phyloP scores from a whole-genome alignment of 2,888 invertebrate species.

The Apodemia mormo region DNA sequence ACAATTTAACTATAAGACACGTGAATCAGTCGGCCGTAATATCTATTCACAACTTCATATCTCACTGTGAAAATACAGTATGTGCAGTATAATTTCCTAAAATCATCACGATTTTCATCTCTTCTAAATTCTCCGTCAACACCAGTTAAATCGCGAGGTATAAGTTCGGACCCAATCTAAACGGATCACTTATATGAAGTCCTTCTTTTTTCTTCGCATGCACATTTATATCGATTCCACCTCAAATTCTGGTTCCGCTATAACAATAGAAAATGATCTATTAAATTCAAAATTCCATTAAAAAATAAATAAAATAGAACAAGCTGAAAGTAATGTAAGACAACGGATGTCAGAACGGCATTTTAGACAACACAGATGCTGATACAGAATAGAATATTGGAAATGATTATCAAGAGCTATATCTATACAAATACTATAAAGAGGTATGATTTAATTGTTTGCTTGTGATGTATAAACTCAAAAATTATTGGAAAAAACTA shows the following conservation, averaged over 20 bases:
- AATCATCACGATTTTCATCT: slow-evolving; percentile 2
- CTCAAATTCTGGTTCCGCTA: slow-evolving; percentile 71
- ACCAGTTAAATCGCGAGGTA: neutral
- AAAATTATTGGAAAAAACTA: too few relatives aligned
- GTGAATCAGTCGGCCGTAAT: slow-evolving; percentile 50
- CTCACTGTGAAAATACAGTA: slow-evolving; percentile 33
- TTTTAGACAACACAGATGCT: slow-evolving; percentile 26
- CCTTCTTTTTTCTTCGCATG: slow-evolving; percentile 55
- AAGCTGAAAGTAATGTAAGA: slow-evolving; percentile 51
- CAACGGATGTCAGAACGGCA: slow-evolving; percentile 63
- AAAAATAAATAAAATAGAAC: slow-evolving; percentile 24
- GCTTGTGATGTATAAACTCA: too few relatives aligned
- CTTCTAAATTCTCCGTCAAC: slow-evolving; percentile 9
- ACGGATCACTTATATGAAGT: slow-evolving; percentile 21
- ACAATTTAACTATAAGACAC: slow-evolving; percentile 52
- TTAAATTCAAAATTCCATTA: slow-evolving; percentile 28
- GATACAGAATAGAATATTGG: slow-evolving; percentile 6
- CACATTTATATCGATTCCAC: slow-evolving; percentile 75
- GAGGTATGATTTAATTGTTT: too few relatives aligned
- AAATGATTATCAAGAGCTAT: too few relatives aligned
- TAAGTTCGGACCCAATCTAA: slow-evolving; percentile 1
- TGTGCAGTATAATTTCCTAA: slow-evolving; percentile 21
- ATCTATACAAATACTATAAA: too few relatives aligned
- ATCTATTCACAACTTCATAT: slow-evolving; percentile 34
- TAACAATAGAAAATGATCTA: slow-evolving; percentile 53